Evolutionary conservation across 2,888 invertebrate species (phyloP).

Genomic region (Enoplolaimus lenunculus): DNA sequence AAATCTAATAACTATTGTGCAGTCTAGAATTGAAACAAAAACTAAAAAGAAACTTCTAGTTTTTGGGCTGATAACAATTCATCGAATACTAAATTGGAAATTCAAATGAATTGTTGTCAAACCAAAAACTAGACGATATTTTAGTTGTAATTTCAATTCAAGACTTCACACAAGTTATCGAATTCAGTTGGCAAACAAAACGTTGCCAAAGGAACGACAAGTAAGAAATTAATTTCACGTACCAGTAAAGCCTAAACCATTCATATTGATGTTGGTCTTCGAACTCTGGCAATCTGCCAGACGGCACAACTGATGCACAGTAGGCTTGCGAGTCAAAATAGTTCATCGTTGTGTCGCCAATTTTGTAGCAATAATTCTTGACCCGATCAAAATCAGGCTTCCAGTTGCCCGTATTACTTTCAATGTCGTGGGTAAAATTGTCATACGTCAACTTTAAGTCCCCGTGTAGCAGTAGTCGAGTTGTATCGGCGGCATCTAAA

Average conservation of each 20-base stretch:
- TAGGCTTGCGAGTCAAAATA: not conserved
- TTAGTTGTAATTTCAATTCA: too few relatives aligned
- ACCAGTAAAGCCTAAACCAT: conserved; percentile 1
- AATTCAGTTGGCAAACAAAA: too few relatives aligned
- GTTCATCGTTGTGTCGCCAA: not conserved
- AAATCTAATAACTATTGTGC: too few relatives aligned
- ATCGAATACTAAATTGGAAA: too few relatives aligned
- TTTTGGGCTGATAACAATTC: too few relatives aligned
- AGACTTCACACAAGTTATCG: too few relatives aligned
- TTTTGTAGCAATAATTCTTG: not conserved
- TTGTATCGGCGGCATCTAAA: too few relatives aligned
- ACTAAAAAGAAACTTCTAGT: too few relatives aligned
- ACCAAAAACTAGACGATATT: too few relatives aligned
- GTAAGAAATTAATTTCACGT: not conserved
- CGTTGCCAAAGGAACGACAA: too few relatives aligned
- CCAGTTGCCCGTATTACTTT: not conserved
- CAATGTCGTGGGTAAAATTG: not conserved
- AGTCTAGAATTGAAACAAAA: too few relatives aligned
- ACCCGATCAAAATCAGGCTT: not conserved
- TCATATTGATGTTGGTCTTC: not conserved
- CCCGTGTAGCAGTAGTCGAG: not conserved
- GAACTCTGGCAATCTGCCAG: not conserved
- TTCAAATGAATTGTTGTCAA: too few relatives aligned
- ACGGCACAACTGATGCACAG: not conserved
- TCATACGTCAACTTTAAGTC: not conserved